These are phyloP conservation scores for Heliopora coerulea DNA, from an alignment of 92 coral and sea anemone genomes.

Conservation along the genomic window DNA sequence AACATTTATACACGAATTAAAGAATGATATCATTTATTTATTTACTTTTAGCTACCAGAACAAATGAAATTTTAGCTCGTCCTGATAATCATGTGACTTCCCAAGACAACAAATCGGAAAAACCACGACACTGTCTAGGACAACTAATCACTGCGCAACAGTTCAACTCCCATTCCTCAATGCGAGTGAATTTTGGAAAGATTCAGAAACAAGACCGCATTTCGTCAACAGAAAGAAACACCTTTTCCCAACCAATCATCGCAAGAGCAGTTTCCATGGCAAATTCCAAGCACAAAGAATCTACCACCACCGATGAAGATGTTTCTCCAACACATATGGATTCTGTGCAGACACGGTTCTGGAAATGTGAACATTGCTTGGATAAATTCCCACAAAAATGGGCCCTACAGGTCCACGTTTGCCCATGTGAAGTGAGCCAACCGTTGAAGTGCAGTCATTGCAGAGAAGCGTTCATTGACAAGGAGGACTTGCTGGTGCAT, in stretches of 20 bases:
- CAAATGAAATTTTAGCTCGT: too few species aligned
- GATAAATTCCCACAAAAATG: slow-evolving; percentile 67
- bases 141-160: background rate
- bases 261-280: background rate
- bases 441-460: slow-evolving; percentile 86
- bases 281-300: background rate
- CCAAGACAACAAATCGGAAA: background rate
- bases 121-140: background rate
- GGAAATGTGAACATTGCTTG: slow-evolving; percentile 77
- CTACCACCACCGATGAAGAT: background rate
- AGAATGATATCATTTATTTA: too few species aligned
- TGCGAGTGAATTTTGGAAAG: background rate
- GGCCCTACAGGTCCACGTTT: slow-evolving; percentile 69
- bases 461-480: slow-evolving; percentile 59
- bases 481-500: slow-evolving; percentile 72
- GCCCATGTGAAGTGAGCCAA: slow-evolving; percentile 59
- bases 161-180: background rate
- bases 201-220: background rate
- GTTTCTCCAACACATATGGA: background rate
- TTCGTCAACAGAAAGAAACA: background rate
- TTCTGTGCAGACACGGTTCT: slow-evolving; percentile 22
- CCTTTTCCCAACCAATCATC: background rate
- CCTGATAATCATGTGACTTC: background rate
- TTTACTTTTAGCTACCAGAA: too few species aligned
- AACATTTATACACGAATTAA: too few species aligned